Evolutionary conservation across 2,797 vertebrate genomes (phyloP).

Genomic region (Hyperoplus immaculatus): DNA sequence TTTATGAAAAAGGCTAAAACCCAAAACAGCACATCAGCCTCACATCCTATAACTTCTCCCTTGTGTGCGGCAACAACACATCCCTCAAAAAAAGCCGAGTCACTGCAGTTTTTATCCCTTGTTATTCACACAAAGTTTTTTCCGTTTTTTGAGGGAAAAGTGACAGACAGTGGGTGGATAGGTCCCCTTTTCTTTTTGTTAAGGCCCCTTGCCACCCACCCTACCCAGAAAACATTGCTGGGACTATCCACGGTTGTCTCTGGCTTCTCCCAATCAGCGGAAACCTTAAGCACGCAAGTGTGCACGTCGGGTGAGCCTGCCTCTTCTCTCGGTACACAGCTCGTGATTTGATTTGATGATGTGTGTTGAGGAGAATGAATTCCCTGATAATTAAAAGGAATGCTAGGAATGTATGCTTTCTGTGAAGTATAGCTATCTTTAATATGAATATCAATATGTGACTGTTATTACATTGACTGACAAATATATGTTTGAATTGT

Average conservation of each 20-base stretch:
- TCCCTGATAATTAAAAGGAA: constrained; percentile 41
- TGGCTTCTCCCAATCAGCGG: constrained; percentile 78
- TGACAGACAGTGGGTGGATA: constrained; percentile 79
- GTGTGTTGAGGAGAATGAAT: constrained; percentile 57
- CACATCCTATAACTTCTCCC: constrained; percentile 80
- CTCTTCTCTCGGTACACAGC: constrained; percentile 70
- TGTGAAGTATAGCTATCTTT: constrained; percentile 42
- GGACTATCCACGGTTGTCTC: constrained; percentile 82
- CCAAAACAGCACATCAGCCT: constrained; percentile 49
- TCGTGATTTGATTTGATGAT: constrained; percentile 51
- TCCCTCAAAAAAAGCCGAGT: constrained; percentile 40
- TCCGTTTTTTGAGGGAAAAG: constrained; percentile 74
- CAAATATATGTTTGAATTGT: constrained; percentile 68
- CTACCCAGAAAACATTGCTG: constrained; percentile 52
- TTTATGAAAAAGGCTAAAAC: constrained; percentile 41
- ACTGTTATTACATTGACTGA: constrained; percentile 58
- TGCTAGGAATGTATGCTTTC: constrained; percentile 44
- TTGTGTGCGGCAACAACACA: constrained; percentile 60
- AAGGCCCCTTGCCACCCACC: constrained; percentile 27
- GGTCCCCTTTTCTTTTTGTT: constrained; percentile 45
- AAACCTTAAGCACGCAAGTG: constrained; percentile 65
- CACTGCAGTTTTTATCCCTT: constrained; percentile 39
- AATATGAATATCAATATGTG: constrained; percentile 57
- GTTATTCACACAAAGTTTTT: constrained; percentile 47
- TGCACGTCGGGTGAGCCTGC: constrained; percentile 70